Percentiles rank a stretch among this genome's conserved stretches.
These are phyloP conservation scores for Atherinosoma microstoma DNA, from an alignment of 2,797 vertebrate species.

Conservation along the genomic window DNA sequence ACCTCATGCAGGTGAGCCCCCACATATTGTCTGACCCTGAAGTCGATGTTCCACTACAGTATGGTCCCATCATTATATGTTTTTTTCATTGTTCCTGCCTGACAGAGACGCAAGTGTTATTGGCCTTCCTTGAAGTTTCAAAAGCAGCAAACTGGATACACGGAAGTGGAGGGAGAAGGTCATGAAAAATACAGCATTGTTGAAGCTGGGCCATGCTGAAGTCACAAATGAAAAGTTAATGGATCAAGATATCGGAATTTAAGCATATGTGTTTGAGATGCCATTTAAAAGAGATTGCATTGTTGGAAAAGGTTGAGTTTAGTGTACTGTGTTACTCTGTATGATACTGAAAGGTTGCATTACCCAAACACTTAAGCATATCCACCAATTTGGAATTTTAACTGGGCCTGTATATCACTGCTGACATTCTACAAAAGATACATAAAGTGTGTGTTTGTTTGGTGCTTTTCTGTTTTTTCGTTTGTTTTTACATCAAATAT, in stretches of 20 bases:
- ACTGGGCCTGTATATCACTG: not conserved
- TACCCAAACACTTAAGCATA: not conserved
- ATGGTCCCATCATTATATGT: not conserved
- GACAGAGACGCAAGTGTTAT: slow-evolving; percentile 83
- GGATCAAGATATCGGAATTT: slow-evolving; percentile 5
- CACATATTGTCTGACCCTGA: not conserved
- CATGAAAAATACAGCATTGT: slow-evolving; percentile 88
- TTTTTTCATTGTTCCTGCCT: slow-evolving; percentile 16
- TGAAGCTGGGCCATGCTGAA: slow-evolving; percentile 87
- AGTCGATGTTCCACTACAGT: not conserved
- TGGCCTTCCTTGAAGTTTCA: slow-evolving; percentile 91
- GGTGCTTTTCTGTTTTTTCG: not conserved
- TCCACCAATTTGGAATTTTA: not conserved
- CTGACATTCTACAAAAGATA: not conserved
- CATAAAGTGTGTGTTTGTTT: slow-evolving; percentile 4
- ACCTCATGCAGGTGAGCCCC: slow-evolving; percentile 80
- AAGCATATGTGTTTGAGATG: slow-evolving; percentile 6
- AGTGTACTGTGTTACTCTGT: not conserved
- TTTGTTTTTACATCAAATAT: slow-evolving; percentile 27
- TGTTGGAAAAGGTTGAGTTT: slow-evolving; percentile 7
- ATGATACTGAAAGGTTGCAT: not conserved
- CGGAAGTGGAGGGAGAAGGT: slow-evolving; percentile 86
- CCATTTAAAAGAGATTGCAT: slow-evolving; percentile 5
- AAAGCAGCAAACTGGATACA: slow-evolving; percentile 84
- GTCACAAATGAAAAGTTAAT: slow-evolving; percentile 6